Evolutionary conservation across 2,797 vertebrate species (phyloP).

Genomic region (Channa striata): DNA sequence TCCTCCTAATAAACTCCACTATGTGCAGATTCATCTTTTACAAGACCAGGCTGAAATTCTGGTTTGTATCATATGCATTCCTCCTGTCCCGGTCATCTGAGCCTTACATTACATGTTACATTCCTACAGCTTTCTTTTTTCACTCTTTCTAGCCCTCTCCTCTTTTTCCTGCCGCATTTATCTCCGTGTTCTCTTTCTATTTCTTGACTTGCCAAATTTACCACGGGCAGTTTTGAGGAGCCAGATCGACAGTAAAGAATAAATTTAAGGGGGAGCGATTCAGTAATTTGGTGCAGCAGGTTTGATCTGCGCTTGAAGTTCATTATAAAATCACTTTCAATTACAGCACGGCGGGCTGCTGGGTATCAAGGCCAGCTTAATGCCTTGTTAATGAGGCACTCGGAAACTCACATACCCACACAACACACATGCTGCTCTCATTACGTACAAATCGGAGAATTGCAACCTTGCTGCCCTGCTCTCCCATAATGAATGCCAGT

Average conservation of each 20-base stretch:
- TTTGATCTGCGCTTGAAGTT: constrained; percentile 78
- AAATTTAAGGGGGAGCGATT: constrained; percentile 32
- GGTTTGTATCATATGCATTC: constrained; percentile 46
- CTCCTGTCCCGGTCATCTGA: constrained; percentile 45
- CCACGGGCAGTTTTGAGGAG: constrained; percentile 38
- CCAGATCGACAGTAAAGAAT: constrained; percentile 34
- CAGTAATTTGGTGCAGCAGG: constrained; percentile 68
- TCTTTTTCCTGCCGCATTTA: constrained; percentile 3
- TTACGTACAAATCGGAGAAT: constrained; percentile 77
- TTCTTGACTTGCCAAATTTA: constrained; percentile 27
- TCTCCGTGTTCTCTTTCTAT: constrained; percentile 6
- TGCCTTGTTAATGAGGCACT: constrained; percentile 80
- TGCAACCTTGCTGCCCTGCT: constrained; percentile 66
- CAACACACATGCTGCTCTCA: constrained; percentile 74
- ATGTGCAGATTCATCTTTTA: constrained; percentile 71
- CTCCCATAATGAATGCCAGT: constrained; percentile 77
- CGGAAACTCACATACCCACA: constrained; percentile 55
- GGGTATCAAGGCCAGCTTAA: constrained; percentile 74
- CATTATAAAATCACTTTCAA: constrained; percentile 81
- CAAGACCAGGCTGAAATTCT: constrained; percentile 53
- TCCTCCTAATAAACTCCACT: constrained; percentile 64
- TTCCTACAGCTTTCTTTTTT: constrained; percentile 43
- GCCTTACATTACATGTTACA: constrained; percentile 37
- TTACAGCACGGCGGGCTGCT: constrained; percentile 72
- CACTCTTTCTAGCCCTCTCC: constrained; percentile 8